Percentiles rank a stretch among this genome's conserved stretches.
Conservation (phyloP, 2,113 vertebrate genomes). For the Nibea coibor region DNA sequence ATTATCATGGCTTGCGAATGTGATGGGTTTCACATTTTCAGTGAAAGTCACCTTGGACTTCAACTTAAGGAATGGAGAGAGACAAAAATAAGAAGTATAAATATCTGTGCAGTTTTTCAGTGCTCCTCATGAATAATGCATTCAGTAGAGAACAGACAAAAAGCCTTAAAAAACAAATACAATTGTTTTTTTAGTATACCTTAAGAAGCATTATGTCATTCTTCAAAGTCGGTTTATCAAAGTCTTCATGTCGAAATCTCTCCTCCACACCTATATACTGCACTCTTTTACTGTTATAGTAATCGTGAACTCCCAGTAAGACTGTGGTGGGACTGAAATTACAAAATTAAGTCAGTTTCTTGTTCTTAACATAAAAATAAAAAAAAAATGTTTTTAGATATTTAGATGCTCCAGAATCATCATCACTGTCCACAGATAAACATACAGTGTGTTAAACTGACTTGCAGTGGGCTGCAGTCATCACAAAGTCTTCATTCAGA, state of each 20-base stretch:
- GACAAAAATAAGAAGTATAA: background rate
- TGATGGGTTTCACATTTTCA: slow-evolving; percentile 50
- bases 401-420: too few species aligned
- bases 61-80: slow-evolving; percentile 72
- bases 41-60: slow-evolving; percentile 72
- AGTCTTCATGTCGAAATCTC: slow-evolving; percentile 10
- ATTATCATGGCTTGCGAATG: background rate
- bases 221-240: accelerated
- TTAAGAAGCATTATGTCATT: slow-evolving; percentile 79
- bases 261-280: accelerated
- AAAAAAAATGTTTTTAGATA: too few species aligned
- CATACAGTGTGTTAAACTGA: slow-evolving; percentile 30
- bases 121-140: background rate
- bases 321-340: slow-evolving; percentile 6
- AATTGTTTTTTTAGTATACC: slow-evolving; percentile 51
- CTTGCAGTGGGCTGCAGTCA: slow-evolving; percentile 78
- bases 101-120: background rate
- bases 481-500: slow-evolving; percentile 72
- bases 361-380: background rate
- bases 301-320: slow-evolving; percentile 51
- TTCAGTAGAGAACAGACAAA: background rate
- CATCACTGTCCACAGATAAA: background rate
- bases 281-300: accelerated
- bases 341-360: background rate
- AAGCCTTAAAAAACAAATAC: background rate